Evolutionary conservation across 2,113 vertebrate genomes (phyloP).

Genomic region (Mus musculus): DNA sequence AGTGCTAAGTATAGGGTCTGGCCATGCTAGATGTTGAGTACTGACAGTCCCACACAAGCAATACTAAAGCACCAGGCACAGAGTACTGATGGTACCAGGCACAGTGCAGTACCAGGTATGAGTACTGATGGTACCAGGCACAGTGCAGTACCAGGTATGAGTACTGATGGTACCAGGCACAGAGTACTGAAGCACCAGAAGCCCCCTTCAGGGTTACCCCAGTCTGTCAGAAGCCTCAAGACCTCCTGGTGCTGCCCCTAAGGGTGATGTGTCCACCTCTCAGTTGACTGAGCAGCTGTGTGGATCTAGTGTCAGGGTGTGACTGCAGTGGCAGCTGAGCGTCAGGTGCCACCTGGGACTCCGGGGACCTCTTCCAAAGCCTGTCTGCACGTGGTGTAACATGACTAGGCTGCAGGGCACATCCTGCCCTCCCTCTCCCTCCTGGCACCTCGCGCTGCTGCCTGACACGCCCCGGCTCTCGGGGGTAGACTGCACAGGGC

Average conservation of each 20-base stretch:
- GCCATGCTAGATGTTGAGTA: no score
- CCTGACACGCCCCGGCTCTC: not conserved
- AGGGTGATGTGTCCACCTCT: constrained; percentile 55
- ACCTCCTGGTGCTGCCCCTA: constrained; percentile 62
- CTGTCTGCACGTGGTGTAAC: constrained; percentile 69
- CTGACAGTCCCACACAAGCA: not conserved
- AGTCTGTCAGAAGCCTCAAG: not conserved
- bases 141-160: not conserved
- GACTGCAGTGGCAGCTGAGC: constrained; percentile 67
- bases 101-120: not conserved
- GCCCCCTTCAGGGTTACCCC: not conserved
- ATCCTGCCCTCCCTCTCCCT: not conserved
- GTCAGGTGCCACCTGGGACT: constrained; percentile 78
- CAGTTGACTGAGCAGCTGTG: constrained; percentile 78
- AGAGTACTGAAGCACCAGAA: not conserved
- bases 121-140: no score
- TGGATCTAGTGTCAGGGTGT: constrained; percentile 84
- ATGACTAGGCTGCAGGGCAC: not conserved
- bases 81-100: not conserved
- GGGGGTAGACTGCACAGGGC: accelerated
- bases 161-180: no score
- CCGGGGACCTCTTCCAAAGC: accelerated
- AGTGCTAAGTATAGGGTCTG: not conserved
- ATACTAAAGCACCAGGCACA: not conserved
- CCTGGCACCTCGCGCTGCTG: not conserved